phyloP scores from a whole-genome alignment of 2,888 invertebrate species.

The Schizaphis graminum region DNA sequence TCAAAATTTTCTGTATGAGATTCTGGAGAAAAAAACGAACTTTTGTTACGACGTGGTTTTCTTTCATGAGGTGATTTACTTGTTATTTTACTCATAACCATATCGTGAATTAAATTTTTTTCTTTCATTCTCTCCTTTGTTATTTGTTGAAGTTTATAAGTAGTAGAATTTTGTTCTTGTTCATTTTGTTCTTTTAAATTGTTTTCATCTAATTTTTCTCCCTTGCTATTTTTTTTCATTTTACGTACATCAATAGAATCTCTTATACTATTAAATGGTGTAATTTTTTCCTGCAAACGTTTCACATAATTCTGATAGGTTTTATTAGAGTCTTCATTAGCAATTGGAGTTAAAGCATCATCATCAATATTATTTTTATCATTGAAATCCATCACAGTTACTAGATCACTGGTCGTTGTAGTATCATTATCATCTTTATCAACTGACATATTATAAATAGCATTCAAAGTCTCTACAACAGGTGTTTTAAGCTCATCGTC shows the following conservation, averaged over 20 bases:
- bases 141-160: slow-evolving; percentile 81
- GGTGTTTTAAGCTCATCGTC: slow-evolving; percentile 72
- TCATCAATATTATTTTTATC: slow-evolving; percentile 48
- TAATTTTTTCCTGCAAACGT: slow-evolving; percentile 77
- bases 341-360: slow-evolving; percentile 65
- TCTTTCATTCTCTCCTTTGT: slow-evolving; percentile 85
- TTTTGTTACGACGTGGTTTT: slow-evolving; percentile 57
- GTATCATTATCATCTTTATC: slow-evolving; percentile 66
- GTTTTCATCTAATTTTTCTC: slow-evolving; percentile 74
- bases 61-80: slow-evolving; percentile 55
- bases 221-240: slow-evolving; percentile 71
- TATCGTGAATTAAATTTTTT: slow-evolving; percentile 85
- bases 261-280: slow-evolving; percentile 79
- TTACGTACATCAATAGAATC: slow-evolving; percentile 80
- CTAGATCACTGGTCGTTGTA: slow-evolving; percentile 69
- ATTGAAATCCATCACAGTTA: slow-evolving; percentile 68
- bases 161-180: slow-evolving; percentile 71
- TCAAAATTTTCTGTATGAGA: slow-evolving; percentile 44
- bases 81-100: slow-evolving; percentile 84
- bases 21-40: slow-evolving; percentile 62
- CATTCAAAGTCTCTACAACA: slow-evolving; percentile 53
- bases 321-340: slow-evolving; percentile 40
- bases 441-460: slow-evolving; percentile 30
- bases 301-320: slow-evolving; percentile 73
- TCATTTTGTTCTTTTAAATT: slow-evolving; percentile 71